These are phyloP conservation scores for Podotricha telesiphe DNA, from an alignment of 2,888 invertebrate species.

Conservation along the genomic window DNA sequence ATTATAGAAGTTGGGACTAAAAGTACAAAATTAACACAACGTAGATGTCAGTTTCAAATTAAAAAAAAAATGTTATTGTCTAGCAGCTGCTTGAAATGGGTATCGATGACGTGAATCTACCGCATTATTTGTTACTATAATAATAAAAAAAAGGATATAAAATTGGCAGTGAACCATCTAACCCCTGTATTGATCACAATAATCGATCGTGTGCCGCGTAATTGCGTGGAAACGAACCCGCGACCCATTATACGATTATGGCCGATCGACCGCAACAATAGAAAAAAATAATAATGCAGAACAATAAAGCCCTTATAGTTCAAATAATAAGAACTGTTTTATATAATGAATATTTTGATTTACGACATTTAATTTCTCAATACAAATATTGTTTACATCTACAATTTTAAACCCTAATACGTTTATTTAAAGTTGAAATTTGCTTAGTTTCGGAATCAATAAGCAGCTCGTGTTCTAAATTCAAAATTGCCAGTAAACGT, in stretches of 20 bases:
- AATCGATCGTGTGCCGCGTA: slow-evolving; percentile 84
- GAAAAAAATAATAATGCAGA: slow-evolving; percentile 44
- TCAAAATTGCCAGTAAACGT: slow-evolving; percentile 65
- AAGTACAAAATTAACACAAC: background rate
- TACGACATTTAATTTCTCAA: slow-evolving; percentile 18
- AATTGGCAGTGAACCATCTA: slow-evolving; percentile 82
- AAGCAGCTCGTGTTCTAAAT: slow-evolving; percentile 55
- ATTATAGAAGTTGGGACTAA: background rate
- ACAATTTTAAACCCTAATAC: slow-evolving; percentile 17
- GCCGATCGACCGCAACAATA: slow-evolving; percentile 77
- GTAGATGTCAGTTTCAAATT: slow-evolving; percentile 10
- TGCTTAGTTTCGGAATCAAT: slow-evolving; percentile 36
- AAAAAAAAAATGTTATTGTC: slow-evolving; percentile 10
- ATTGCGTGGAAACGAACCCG: slow-evolving; percentile 79
- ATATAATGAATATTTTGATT: slow-evolving; percentile 14
- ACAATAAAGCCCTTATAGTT: slow-evolving; percentile 40
- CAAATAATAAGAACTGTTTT: slow-evolving; percentile 24
- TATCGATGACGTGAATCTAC: slow-evolving; percentile 67
- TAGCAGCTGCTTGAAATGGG: slow-evolving; percentile 46
- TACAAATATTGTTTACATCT: background rate
- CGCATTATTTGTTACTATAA: slow-evolving; percentile 71
- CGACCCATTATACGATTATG: slow-evolving; percentile 83
- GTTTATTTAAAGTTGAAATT: slow-evolving; percentile 23
- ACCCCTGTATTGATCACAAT: slow-evolving; percentile 83
- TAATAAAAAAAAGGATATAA: slow-evolving; percentile 74